Conservation (phyloP, 2,113 vertebrate genomes). For the Murina feae region DNA sequence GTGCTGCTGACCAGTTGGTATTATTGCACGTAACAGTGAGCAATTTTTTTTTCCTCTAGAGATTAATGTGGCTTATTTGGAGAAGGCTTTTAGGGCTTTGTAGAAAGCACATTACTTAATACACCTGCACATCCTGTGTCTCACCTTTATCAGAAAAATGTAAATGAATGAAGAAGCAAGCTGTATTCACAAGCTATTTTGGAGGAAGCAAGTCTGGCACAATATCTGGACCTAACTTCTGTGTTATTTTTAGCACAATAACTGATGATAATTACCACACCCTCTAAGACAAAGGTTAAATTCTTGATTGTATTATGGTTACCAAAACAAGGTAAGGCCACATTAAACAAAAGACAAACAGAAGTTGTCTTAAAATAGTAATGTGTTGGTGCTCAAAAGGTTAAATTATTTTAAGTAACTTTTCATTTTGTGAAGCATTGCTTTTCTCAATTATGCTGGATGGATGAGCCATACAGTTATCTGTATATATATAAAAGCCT, state of each 20-base stretch:
- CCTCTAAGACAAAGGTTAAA: constrained; percentile 11
- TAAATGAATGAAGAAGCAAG: constrained; percentile 26
- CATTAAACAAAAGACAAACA: constrained; percentile 23
- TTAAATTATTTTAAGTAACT: background rate
- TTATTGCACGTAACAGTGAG: background rate
- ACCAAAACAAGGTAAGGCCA: background rate
- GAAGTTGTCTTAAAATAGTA: constrained; percentile 13
- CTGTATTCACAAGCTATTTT: constrained; percentile 8
- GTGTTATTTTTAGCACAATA: constrained; percentile 22
- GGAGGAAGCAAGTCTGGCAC: background rate
- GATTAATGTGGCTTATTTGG: background rate
- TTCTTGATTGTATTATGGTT: constrained; percentile 16
- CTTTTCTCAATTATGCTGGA: background rate
- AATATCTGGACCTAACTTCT: background rate
- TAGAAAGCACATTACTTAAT: constrained; percentile 23
- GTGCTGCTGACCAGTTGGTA: background rate
- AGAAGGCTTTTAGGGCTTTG: background rate
- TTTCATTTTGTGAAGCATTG: background rate
- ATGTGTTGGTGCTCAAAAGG: constrained; percentile 13
- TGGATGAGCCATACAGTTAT: background rate
- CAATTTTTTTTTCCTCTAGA: background rate
- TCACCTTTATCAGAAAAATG: constrained; percentile 5
- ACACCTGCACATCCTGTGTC: background rate
- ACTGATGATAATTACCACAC: background rate
- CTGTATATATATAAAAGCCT: no score